Evolutionary conservation across 2,888 invertebrate species (phyloP).

Genomic region (Eudasyphora cyanicolor): DNA sequence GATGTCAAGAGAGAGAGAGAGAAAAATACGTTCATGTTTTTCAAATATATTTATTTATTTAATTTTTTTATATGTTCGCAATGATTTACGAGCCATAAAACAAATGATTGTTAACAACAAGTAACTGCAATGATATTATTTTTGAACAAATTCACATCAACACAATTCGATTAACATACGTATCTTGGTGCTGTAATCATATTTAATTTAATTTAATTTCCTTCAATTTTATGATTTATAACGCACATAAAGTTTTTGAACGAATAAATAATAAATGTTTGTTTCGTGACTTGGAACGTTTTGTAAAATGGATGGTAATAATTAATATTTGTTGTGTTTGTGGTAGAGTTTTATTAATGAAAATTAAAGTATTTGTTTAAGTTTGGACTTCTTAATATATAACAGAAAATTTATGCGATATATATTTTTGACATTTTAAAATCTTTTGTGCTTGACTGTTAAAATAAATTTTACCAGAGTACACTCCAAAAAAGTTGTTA

Average conservation of each 20-base stretch:
- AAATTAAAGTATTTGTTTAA: slow-evolving; percentile 15
- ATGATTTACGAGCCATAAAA: slow-evolving; percentile 48
- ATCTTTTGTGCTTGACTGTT: no score
- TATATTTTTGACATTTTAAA: no score
- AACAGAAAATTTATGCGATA: no score
- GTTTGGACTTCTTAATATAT: no score
- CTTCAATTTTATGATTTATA: slow-evolving; percentile 37
- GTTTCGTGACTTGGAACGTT: not conserved
- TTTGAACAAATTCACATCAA: not conserved
- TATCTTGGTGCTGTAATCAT: not conserved
- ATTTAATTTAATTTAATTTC: slow-evolving; percentile 37
- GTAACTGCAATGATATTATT: slow-evolving; percentile 6
- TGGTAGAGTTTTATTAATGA: not conserved
- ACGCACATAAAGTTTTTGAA: slow-evolving; percentile 16
- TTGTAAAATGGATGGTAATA: slow-evolving; percentile 7
- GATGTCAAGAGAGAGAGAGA: no score
- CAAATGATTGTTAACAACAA: not conserved
- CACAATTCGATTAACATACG: slow-evolving; percentile 23
- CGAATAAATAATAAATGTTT: not conserved
- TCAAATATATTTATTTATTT: not conserved
- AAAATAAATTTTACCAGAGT: no score
- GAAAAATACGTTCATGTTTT: not conserved
- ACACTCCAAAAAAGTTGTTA: no score
- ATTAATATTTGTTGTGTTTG: not conserved
- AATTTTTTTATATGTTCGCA: slow-evolving; percentile 26